Evolutionary conservation across 2,113 vertebrate genomes (phyloP), one percentile per base, ranked within the genome.

Genomic region (Euleptes europaea): DNA sequence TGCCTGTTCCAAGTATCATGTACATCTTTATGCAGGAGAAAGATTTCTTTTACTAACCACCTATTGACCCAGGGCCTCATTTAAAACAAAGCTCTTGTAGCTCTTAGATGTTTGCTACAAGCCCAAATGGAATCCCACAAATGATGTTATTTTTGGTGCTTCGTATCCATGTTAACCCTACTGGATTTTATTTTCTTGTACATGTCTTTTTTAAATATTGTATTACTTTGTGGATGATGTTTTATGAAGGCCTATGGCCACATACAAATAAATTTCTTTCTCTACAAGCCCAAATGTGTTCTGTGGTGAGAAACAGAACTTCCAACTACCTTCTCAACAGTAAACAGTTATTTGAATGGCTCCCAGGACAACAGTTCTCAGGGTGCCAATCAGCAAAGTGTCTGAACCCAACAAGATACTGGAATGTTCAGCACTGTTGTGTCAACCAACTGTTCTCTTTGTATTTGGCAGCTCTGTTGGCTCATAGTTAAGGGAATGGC

Each of bases 401-500:
- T 31, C 28, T 38, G 63, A 78, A 44, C 38, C 57, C 60, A 63
- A 3, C 38, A 60, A 23, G 77, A 79, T 40, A 28, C 2, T 42
- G 57, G 38, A 79, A 42, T 42, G 38, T 77, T 33, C 49, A 21
- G 9, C 10, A 17, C 49, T 23, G n/a, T 15, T 54, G 47, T 77
- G 15, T 65, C 38, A 44, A 60, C 44, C 47, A 75, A 75, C 15
- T 75, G 73, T 57, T 79, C 57, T 79, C 77, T 31, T 65, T 65
- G 38, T 35, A 23, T 79, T 42, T 65, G 3, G 77, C 35, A 4
- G 38, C 57, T 79, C 35, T 42, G 8, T 42, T 78, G 54, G 33
- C 33, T 38, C 35, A 0, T 31, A 60, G 65, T 80, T 88, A 85
- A 84, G 88, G 85, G 92, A 74, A 31, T 76, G 14, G 49, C 23